A percentile compares a stretch with the other conserved stretches of the same genome.
phyloP scores from a whole-genome alignment of 2,113 vertebrate species.

The Benitochromis conjunctus region DNA sequence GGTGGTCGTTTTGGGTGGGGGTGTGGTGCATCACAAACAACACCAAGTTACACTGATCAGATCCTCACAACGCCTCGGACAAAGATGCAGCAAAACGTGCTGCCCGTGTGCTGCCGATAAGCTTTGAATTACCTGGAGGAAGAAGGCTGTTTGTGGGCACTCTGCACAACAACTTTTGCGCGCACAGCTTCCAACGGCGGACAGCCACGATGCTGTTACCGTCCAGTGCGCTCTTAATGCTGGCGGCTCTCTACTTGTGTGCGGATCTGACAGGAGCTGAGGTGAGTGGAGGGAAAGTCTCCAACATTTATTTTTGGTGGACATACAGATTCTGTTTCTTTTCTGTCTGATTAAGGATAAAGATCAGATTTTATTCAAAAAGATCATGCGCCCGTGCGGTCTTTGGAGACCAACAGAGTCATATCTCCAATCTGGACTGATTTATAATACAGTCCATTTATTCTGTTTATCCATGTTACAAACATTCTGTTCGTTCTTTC shows the following conservation, averaged over 20 bases:
- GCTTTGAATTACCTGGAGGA: not conserved
- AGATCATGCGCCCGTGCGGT: not conserved
- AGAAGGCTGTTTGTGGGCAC: slow-evolving; percentile 10
- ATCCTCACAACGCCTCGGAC: slow-evolving; percentile 69
- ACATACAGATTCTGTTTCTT: not conserved
- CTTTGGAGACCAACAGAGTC: not conserved
- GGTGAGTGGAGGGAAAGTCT: slow-evolving; percentile 45
- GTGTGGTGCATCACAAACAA: slow-evolving; percentile 69
- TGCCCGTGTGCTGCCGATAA: slow-evolving; percentile 51
- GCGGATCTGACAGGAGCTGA: slow-evolving; percentile 52
- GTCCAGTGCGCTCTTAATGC: slow-evolving; percentile 41
- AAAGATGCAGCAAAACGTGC: slow-evolving; percentile 72
- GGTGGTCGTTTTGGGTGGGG: slow-evolving; percentile 68
- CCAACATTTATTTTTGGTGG: not conserved
- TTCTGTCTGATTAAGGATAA: not conserved
- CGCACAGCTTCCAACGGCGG: not conserved
- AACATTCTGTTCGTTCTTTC: not conserved
- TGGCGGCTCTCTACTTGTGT: slow-evolving; percentile 46
- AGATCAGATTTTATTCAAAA: not conserved
- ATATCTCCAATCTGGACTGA: not conserved
- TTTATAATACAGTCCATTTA: not conserved
- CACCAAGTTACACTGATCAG: slow-evolving; percentile 56
- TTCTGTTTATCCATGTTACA: not conserved
- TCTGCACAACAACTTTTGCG: not conserved
- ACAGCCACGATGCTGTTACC: slow-evolving; percentile 57